Base-by-base conservation (phyloP, 2,797 vertebrate genomes). In the Masticophis lateralis region DNA sequence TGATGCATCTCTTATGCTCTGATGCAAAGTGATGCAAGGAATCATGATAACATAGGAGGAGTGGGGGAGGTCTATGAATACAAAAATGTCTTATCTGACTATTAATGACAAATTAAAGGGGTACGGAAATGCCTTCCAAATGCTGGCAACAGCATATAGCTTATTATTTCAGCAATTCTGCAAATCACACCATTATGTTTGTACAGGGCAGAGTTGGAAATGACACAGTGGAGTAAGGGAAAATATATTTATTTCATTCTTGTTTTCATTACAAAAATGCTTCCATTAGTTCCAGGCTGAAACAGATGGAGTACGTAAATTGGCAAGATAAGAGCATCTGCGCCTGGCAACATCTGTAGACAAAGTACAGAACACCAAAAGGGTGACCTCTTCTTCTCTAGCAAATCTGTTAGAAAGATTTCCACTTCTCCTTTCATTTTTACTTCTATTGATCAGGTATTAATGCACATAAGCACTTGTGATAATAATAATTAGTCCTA, bases 301-400 rank as follows among this genome's bases (percentile, higher is more conserved):
- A 53, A 12, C 63, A 87, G 53, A 92, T 14, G 60, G 94, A 79
- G 87, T 27, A 83, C n/a, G 51, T 1, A 91, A 87, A 94, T 53
- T 0, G 1, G 4, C 32, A 79, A 43, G n/a, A 55, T 79, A 57
- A 51, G 83, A 88, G 89, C 83, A 91, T 7, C 22, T 91, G 57
- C 0, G 0, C 90, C 91, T 90, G 90, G 61, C 91, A 90, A 92
- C 32, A 86, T 55, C 90, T 69, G 89, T 79, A 90, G 61, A 47
- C 66, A 0, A 1, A 22, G 8, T 0, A 66, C 53, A 12, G 57
- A 88, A n/a, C 25, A 91, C 1, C 5, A 90, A 18, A 13, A 86
- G 66, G n/a, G 5, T 32, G 86, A 27, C 47, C 25, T 47, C 7
- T 0, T 79, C 86, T 89, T 16, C 56, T 90, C 28, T 27, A 18